These are phyloP conservation scores for Euphydryas editha DNA, from an alignment of 2,888 invertebrate species.

Conservation along the genomic window DNA sequence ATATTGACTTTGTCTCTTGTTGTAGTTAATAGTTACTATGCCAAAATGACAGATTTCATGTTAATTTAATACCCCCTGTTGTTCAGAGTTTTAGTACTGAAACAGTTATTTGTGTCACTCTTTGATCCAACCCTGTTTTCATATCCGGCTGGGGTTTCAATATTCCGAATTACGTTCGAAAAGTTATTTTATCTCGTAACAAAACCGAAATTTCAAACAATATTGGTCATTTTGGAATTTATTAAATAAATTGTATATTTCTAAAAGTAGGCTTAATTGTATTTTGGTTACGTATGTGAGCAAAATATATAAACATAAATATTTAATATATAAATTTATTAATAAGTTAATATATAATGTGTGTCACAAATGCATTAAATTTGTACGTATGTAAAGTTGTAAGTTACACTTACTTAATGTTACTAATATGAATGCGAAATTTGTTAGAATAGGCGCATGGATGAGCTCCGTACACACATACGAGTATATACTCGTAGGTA, in stretches of 20 bases:
- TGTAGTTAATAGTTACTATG: not conserved
- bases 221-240: constrained; percentile 14
- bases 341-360: too few relatives aligned
- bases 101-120: constrained; percentile 19
- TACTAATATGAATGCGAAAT: too few relatives aligned
- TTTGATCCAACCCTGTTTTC: constrained; percentile 22
- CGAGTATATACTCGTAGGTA: too few relatives aligned
- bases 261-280: not conserved
- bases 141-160: constrained; percentile 17
- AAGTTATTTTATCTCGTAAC: not conserved
- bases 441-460: too few relatives aligned
- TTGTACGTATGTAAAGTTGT: too few relatives aligned
- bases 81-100: constrained; percentile 13
- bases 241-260: not conserved
- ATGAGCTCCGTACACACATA: too few relatives aligned
- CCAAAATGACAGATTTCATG: not conserved
- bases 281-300: not conserved
- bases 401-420: too few relatives aligned
- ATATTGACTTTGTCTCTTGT: not conserved
- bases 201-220: not conserved
- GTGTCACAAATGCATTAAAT: too few relatives aligned
- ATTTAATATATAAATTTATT: too few relatives aligned
- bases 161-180: not conserved
- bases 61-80: not conserved
- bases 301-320: not conserved